A percentile compares a stretch with the other conserved stretches of the same genome.
phyloP scores from a whole-genome alignment of 2,113 vertebrate genomes.

The Oostethus manadensis region DNA sequence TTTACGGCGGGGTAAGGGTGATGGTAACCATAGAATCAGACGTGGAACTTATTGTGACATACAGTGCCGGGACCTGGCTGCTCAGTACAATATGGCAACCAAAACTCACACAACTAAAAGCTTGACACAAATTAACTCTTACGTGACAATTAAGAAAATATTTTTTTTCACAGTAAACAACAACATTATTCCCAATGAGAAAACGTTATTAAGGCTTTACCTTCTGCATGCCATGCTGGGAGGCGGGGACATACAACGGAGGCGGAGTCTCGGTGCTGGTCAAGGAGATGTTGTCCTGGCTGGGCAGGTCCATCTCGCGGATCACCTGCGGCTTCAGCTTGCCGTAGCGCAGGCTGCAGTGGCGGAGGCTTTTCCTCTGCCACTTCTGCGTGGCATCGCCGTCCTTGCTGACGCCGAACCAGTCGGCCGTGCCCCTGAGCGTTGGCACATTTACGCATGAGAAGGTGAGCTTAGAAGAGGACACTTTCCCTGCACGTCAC shows the following conservation, averaged over 20 bases:
- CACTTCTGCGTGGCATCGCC: conserved; percentile 91
- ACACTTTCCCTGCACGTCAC: conserved; percentile 16
- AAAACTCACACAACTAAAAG: too few relatives aligned
- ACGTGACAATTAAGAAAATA: too few relatives aligned
- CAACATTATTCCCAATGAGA: too few relatives aligned
- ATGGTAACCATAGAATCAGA: too few relatives aligned
- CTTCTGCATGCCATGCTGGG: conserved; percentile 95
- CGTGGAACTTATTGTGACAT: too few relatives aligned
- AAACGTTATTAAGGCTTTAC: conserved; percentile 47
- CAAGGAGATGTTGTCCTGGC: conserved; percentile 94
- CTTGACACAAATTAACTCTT: too few relatives aligned
- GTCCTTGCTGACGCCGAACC: conserved; percentile 97
- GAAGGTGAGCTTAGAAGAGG: background rate
- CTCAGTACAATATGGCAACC: too few relatives aligned
- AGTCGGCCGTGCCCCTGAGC: conserved; percentile 92
- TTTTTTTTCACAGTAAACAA: too few relatives aligned
- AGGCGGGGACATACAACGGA: conserved; percentile 86
- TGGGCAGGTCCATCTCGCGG: conserved; percentile 93
- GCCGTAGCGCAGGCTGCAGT: conserved; percentile 95
- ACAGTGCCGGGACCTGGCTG: too few relatives aligned
- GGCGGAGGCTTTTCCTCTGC: conserved; percentile 96
- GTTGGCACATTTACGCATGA: background rate
- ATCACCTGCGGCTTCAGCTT: conserved; percentile 94
- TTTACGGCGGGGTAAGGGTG: too few relatives aligned
- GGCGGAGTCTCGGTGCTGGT: conserved; percentile 95